phyloP scores from a whole-genome alignment of 2,888 invertebrate genomes.

The Hirtodrosophila histrioides region DNA sequence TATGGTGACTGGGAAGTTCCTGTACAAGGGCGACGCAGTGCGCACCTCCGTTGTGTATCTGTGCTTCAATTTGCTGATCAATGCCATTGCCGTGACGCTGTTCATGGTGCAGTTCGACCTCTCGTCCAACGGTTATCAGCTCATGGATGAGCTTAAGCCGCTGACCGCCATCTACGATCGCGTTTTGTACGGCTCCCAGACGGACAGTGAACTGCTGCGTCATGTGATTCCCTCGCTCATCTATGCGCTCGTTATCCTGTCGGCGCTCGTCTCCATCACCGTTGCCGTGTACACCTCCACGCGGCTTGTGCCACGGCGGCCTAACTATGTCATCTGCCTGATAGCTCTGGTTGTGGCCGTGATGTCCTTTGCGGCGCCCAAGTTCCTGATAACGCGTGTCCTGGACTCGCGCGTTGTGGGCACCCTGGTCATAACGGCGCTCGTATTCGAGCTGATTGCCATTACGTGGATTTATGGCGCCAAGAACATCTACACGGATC shows the following conservation, averaged over 20 bases:
- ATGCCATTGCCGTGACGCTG: conserved; percentile 83
- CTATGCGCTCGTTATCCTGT: conserved; percentile 80
- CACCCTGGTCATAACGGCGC: conserved; percentile 81
- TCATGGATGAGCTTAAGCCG: conserved; percentile 82
- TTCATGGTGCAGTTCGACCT: conserved; percentile 84
- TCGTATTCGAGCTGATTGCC: conserved; percentile 84
- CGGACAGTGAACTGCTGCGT: conserved; percentile 64
- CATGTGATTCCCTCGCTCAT: conserved; percentile 81
- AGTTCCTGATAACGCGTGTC: conserved; percentile 81
- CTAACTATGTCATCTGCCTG: conserved; percentile 83
- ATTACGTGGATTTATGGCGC: conserved; percentile 84
- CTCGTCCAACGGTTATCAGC: conserved; percentile 70
- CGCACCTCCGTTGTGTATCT: conserved; percentile 84
- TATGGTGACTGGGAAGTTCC: conserved; percentile 84
- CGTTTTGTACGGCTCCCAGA: conserved; percentile 68
- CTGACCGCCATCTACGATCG: conserved; percentile 84
- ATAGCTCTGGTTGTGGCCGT: conserved; percentile 82
- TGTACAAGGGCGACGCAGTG: conserved; percentile 84
- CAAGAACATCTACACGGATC: conserved; percentile 84
- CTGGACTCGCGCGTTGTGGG: conserved; percentile 83
- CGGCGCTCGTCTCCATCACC: conserved; percentile 81
- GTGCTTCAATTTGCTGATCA: conserved; percentile 84
- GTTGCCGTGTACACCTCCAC: conserved; percentile 83
- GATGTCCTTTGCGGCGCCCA: conserved; percentile 81
- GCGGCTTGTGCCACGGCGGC: conserved; percentile 82